Percentiles rank a stretch among this genome's conserved stretches.
phyloP scores from a whole-genome alignment of 2,113 vertebrate species.

The Gavia stellata region DNA sequence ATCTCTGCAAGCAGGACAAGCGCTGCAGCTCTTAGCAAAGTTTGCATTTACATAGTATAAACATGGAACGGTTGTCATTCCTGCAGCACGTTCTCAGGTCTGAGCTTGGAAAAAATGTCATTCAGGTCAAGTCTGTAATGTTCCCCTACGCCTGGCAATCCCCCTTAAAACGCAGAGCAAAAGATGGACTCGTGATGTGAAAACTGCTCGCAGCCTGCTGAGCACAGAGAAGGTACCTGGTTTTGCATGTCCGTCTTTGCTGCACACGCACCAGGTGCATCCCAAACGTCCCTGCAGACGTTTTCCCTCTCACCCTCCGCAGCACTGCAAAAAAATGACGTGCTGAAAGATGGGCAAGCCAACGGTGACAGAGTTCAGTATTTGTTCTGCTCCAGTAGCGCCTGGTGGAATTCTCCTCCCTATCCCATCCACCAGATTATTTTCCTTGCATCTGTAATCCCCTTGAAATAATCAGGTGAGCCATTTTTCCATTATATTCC shows the following conservation, averaged over 20 bases:
- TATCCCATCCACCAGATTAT: background rate
- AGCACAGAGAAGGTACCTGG: background rate
- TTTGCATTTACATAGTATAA: background rate
- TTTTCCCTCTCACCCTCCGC: background rate
- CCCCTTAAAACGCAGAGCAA: background rate
- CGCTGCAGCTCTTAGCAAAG: background rate
- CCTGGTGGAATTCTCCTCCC: background rate
- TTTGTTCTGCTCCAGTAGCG: background rate
- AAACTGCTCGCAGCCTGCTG: background rate
- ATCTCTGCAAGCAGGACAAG: background rate
- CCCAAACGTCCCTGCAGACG: background rate
- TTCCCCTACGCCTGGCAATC: background rate
- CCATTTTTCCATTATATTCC: slow-evolving; percentile 20
- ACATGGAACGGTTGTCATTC: background rate
- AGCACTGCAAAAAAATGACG: background rate
- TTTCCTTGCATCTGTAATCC: slow-evolving; percentile 27
- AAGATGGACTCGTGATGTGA: background rate
- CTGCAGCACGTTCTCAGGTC: background rate
- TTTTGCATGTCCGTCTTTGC: background rate
- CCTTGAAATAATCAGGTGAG: slow-evolving; percentile 33
- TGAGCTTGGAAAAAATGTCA: background rate
- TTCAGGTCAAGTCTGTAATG: background rate
- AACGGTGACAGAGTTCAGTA: background rate
- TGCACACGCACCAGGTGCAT: background rate
- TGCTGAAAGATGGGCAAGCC: background rate